Evolutionary conservation across 35 echinoderm and acorn worm species (phyloP).

Genomic region (Amphiura filiformis): DNA sequence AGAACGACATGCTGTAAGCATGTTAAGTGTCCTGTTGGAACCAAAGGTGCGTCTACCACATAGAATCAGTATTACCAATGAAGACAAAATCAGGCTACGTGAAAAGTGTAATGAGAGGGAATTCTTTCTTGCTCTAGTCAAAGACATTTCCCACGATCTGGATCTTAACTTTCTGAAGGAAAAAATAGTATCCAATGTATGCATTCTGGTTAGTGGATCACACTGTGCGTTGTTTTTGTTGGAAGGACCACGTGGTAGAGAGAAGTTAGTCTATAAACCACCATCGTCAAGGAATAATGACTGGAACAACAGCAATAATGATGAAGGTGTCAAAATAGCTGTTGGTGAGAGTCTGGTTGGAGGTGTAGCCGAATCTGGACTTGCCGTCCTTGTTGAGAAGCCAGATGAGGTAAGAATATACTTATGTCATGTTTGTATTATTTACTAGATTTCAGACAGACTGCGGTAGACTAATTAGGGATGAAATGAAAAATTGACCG

Average conservation of each 20-base stretch:
- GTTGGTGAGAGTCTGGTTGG: constrained; percentile 78
- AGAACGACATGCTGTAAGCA: constrained; percentile 42
- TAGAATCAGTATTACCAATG: constrained; percentile 74
- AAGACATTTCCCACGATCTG: constrained; percentile 97
- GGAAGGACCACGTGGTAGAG: constrained; percentile 86
- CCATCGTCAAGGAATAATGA: background rate
- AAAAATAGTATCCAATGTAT: constrained; percentile 76
- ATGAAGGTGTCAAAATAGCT: constrained; percentile 31
- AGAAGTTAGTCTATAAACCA: constrained; percentile 52
- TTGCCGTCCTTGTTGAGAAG: constrained; percentile 45
- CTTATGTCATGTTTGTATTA: no score
- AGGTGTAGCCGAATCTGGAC: constrained; percentile 73
- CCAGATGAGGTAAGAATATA: constrained; percentile 80
- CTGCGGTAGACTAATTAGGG: no score
- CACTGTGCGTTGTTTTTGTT: constrained; percentile 57
- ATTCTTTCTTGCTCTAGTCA: constrained; percentile 94
- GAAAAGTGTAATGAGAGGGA: constrained; percentile 72
- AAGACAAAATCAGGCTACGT: constrained; percentile 76
- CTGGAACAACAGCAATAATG: background rate
- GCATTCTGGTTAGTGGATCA: constrained; percentile 76
- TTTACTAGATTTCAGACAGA: no score
- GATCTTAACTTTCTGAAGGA: constrained; percentile 66
- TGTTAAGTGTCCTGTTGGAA: constrained; percentile 79
- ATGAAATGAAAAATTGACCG: no score
- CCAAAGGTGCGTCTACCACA: constrained; percentile 78